phyloP scores from a whole-genome alignment of 2,888 invertebrate genomes.

The Acronicta psi region DNA sequence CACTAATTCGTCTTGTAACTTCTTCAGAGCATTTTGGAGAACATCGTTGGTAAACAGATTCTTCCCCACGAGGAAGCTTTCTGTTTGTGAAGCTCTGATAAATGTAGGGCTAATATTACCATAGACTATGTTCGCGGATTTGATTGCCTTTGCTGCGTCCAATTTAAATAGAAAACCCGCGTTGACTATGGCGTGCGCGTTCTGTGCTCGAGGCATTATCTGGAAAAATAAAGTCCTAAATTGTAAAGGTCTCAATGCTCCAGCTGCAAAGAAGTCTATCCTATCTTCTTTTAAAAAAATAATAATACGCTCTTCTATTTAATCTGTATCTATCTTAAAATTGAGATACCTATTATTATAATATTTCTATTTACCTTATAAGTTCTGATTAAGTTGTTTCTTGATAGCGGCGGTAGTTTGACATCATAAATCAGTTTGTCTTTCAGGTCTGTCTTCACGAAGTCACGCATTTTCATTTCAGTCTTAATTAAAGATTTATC shows the following conservation, averaged over 20 bases:
- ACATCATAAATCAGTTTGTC: slow-evolving; percentile 82
- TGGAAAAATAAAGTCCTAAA: slow-evolving; percentile 75
- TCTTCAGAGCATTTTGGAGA: slow-evolving; percentile 84
- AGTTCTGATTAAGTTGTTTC: slow-evolving; percentile 73
- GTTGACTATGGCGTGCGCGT: slow-evolving; percentile 93
- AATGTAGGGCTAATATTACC: slow-evolving; percentile 90
- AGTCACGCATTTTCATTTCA: slow-evolving; percentile 71
- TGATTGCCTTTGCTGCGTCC: slow-evolving; percentile 73
- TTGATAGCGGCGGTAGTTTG: slow-evolving; percentile 80
- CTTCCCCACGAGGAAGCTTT: slow-evolving; percentile 80
- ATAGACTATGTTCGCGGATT: slow-evolving; percentile 89
- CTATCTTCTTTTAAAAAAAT: too few relatives aligned
- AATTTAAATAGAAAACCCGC: slow-evolving; percentile 92
- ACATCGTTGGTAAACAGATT: slow-evolving; percentile 78
- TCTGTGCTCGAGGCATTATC: slow-evolving; percentile 93
- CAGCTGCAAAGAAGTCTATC: too few relatives aligned
- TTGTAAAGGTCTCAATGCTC: too few relatives aligned
- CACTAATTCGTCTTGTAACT: slow-evolving; percentile 89
- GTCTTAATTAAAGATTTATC: slow-evolving; percentile 59
- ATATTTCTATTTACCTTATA: slow-evolving; percentile 72
- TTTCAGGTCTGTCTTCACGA: slow-evolving; percentile 77
- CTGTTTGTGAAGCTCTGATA: slow-evolving; percentile 89
- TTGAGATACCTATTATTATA: too few relatives aligned
- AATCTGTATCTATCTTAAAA: too few relatives aligned
- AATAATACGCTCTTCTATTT: too few relatives aligned